Evolutionary conservation across 2,113 vertebrate genomes (phyloP).

Genomic region (Chinchilla lanigera): DNA sequence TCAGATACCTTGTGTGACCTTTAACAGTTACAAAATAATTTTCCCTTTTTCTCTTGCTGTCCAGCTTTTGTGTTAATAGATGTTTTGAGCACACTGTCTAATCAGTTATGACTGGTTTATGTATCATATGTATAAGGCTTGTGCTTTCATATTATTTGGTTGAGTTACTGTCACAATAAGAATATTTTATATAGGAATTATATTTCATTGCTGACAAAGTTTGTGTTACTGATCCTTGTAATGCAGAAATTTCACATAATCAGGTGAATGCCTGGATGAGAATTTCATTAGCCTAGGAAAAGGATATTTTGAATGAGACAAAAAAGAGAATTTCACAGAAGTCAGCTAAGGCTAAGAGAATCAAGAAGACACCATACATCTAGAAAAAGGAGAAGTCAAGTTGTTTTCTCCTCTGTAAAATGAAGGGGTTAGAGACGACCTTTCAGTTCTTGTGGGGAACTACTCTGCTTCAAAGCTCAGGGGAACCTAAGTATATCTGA

Average conservation of each 20-base stretch:
- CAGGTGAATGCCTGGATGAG: not conserved
- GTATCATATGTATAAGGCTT: not conserved
- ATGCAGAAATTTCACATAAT: not conserved
- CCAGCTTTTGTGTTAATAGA: not conserved
- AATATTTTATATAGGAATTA: constrained; percentile 28
- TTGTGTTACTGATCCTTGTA: constrained; percentile 18
- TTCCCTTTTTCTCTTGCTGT: not conserved
- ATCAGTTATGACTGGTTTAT: not conserved
- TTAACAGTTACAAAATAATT: constrained; percentile 35
- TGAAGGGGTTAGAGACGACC: not conserved
- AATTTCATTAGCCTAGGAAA: constrained; percentile 43
- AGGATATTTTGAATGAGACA: not conserved
- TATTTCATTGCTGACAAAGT: not conserved
- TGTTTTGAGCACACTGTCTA: not conserved
- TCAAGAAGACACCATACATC: not conserved
- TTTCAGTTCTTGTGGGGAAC: not conserved
- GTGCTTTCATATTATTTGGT: constrained; percentile 11
- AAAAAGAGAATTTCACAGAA: not conserved
- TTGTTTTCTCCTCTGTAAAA: not conserved
- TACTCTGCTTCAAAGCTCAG: too few species aligned
- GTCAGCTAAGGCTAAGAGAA: not conserved
- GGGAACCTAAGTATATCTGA: too few species aligned
- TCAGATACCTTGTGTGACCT: not conserved
- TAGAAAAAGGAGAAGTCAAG: not conserved
- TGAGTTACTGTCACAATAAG: not conserved